Base-by-base conservation (phyloP, 2,797 vertebrate genomes). In the Agapornis canus region DNA sequence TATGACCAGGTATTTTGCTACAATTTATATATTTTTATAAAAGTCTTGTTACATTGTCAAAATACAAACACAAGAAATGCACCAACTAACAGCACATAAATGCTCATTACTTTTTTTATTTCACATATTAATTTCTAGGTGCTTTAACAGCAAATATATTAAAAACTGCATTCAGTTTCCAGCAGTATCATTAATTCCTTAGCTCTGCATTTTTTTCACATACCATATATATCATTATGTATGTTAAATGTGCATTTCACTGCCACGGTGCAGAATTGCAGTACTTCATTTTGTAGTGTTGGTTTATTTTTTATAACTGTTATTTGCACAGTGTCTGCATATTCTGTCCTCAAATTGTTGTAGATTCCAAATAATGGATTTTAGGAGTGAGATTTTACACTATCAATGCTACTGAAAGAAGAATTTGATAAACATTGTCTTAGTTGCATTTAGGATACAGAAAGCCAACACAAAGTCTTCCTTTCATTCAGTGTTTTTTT, bases 51-150 rank as follows among this genome's bases (percentile, higher is more conserved):
- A 86, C 85, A 80, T 52, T 80, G 70, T 77, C 63, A 87, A 92
- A 97, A 95, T 61, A 93, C 52, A 94, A 95, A 95, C 60, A 48
- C 23, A 82, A 80, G 42, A 92, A 96, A 90, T 27, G 63, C 88
- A 95, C 51, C 77, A n/a, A 80, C 51, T 40, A 69, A 84, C 10
- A 91, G 86, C 32, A 75, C 64, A 72, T 39, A 60, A 60, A 85
- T 85, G 29, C 9, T 82, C 60, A 80, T 78, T 78, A 25, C 6
- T 51, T 82, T 88, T 84, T 76, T 73, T 9, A 90, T 77, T 83
- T 37, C 23, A 66, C 8, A 82, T 77, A 77, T 13, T 5, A 37
- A 86, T 81, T 95, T 92, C 54, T 39, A 32, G 64, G 54, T 48
- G 63, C 57, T 84, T 95, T 92, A 95, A 92, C 69, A 96, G 68